Conservation (phyloP, 2,888 invertebrate genomes). For the Rhingia rostrata region DNA sequence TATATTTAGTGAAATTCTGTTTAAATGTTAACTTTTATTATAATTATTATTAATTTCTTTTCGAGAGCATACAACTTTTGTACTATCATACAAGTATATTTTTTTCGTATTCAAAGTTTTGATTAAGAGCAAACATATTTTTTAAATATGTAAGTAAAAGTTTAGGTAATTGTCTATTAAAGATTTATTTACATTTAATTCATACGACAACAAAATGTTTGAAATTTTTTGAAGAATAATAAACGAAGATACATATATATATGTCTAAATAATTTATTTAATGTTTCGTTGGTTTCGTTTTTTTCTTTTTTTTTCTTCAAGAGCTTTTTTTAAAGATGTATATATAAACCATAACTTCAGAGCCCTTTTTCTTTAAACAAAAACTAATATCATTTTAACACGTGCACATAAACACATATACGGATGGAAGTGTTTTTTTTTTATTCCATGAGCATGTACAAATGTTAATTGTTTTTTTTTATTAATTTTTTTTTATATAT, state of each 20-base stretch:
- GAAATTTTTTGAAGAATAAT: constrained; percentile 68
- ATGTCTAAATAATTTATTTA: constrained; percentile 69
- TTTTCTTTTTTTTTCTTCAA: constrained; percentile 47
- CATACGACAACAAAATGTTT: constrained; percentile 69
- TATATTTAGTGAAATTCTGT: constrained; percentile 63
- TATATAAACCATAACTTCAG: constrained; percentile 57
- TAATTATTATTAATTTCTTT: constrained; percentile 42
- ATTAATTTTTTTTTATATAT: constrained; percentile 35
- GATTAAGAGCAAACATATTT: constrained; percentile 74
- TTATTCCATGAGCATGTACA: constrained; percentile 65
- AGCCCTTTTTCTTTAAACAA: constrained; percentile 67
- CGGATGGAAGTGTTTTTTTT: not conserved
- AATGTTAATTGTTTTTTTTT: constrained; percentile 61
- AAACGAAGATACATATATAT: constrained; percentile 45
- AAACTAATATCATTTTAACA: constrained; percentile 65
- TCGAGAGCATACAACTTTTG: constrained; percentile 61
- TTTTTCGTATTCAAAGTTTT: constrained; percentile 81
- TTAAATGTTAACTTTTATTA: constrained; percentile 60
- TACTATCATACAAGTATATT: constrained; percentile 59
- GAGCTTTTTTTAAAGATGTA: constrained; percentile 34
- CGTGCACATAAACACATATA: constrained; percentile 50
- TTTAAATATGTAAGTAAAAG: constrained; percentile 69
- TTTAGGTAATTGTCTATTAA: constrained; percentile 56
- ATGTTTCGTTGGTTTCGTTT: constrained; percentile 73
- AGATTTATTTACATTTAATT: constrained; percentile 68